Evolutionary conservation across 2,888 invertebrate species (phyloP).

Genomic region (Phortica okadai): DNA sequence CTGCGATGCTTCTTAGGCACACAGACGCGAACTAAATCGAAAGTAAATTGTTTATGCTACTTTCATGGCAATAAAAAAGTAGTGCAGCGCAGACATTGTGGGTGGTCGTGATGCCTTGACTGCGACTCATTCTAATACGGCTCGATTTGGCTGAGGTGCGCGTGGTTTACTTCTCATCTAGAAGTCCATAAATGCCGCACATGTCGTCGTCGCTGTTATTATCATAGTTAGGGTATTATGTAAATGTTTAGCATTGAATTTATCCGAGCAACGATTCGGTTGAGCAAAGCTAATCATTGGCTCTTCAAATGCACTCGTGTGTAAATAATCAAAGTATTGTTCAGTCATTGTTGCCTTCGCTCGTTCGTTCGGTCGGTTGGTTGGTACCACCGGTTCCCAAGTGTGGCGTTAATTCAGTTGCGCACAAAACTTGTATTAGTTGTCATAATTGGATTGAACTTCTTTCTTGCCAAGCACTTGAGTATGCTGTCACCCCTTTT

Average conservation of each 20-base stretch:
- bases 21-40: constrained; percentile 2
- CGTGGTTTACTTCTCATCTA: not conserved
- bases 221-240: constrained; percentile 5
- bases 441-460: constrained; percentile 52
- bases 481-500: not conserved
- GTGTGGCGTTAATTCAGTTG: constrained; percentile 7
- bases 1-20: not conserved
- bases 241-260: constrained; percentile 35
- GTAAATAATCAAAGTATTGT: constrained; percentile 66
- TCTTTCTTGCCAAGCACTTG: constrained; percentile 49
- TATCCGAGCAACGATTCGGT: constrained; percentile 37
- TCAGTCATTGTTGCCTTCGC: not conserved
- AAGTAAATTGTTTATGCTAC: constrained; percentile 50
- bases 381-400: constrained; percentile 59
- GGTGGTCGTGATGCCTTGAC: constrained; percentile 56
- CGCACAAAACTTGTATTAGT: constrained; percentile 10
- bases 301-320: constrained; percentile 72
- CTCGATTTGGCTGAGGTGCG: not conserved
- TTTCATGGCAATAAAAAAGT: constrained; percentile 67
- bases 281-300: constrained; percentile 67
- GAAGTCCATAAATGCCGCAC: constrained; percentile 14
- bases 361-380: not conserved
- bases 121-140: not conserved
- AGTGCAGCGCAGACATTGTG: constrained; percentile 49
- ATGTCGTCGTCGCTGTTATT: constrained; percentile 37